phyloP scores from a whole-genome alignment of 2,113 vertebrate genomes.

The Saccopteryx bilineata region DNA sequence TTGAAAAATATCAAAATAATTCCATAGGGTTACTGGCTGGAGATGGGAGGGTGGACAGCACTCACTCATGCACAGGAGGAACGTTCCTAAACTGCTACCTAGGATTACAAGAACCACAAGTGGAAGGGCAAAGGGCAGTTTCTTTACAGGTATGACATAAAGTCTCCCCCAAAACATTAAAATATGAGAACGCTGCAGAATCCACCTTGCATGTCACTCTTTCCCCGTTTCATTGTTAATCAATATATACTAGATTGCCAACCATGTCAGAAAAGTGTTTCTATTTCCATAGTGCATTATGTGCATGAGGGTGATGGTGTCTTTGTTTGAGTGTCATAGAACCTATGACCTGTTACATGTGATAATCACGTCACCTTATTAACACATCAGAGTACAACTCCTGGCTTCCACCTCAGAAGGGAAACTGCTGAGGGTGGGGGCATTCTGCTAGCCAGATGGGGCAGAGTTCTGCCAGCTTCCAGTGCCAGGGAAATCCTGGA shows the following conservation, averaged over 20 bases:
- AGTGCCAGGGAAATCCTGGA: conserved; percentile 64
- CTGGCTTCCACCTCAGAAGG: conserved; percentile 33
- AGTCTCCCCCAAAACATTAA: neutral
- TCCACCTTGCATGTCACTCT: neutral
- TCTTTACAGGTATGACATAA: neutral
- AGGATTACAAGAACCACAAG: neutral
- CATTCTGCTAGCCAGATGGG: conserved; percentile 72
- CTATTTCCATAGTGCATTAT: neutral
- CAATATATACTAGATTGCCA: conserved; percentile 10
- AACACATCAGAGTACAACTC: conserved; percentile 42
- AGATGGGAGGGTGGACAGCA: neutral
- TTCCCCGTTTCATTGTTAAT: neutral
- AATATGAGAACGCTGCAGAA: neutral
- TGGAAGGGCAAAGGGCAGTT: neutral
- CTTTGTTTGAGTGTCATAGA: conserved; percentile 30
- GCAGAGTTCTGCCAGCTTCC: conserved; percentile 56
- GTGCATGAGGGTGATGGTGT: neutral
- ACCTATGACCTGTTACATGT: conserved; percentile 48
- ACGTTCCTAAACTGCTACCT: neutral
- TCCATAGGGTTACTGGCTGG: neutral
- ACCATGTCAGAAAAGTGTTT: neutral
- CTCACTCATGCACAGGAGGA: neutral
- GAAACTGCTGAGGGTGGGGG: neutral
- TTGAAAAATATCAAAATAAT: conserved; percentile 48
- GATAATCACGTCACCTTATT: conserved; percentile 55